Evolutionary conservation across 2,113 vertebrate genomes (phyloP).

Genomic region (Rhipidura dahli): DNA sequence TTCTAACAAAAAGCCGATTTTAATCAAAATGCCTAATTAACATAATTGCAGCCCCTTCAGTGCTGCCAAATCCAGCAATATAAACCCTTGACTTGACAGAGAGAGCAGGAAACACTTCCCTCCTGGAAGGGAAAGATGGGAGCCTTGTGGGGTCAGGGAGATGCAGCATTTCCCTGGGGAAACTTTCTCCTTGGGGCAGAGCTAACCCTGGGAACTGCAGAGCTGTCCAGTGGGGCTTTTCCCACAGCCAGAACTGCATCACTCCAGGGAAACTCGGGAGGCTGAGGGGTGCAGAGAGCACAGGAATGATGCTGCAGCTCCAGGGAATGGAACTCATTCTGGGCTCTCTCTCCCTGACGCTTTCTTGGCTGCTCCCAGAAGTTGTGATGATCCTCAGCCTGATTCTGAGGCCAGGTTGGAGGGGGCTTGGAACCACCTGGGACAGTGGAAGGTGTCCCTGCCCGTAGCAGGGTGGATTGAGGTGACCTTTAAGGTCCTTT

Average conservation of each 20-base stretch:
- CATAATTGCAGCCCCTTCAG: slow-evolving; percentile 1
- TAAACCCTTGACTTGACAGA: not conserved
- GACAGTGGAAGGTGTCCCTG: not conserved
- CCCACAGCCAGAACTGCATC: not conserved
- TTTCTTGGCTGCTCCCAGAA: not conserved
- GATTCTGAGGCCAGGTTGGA: not conserved
- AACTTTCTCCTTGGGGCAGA: not conserved
- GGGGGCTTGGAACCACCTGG: fast-evolving
- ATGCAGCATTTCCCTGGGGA: not conserved
- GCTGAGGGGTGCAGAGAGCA: not conserved
- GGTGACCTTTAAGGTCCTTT: not conserved
- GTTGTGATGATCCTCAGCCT: not conserved
- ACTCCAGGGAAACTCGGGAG: not conserved
- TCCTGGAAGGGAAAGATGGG: not conserved
- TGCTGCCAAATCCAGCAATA: not conserved
- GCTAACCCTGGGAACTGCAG: not conserved
- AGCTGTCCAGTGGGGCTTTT: not conserved
- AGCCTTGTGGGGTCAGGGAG: not conserved
- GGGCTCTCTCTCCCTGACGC: not conserved
- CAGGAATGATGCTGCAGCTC: not conserved
- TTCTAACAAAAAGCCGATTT: slow-evolving; percentile 25
- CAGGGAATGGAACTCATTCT: not conserved
- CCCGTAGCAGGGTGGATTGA: not conserved
- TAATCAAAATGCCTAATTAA: slow-evolving; percentile 22
- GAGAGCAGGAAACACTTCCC: not conserved